Evolutionary conservation across 2,797 vertebrate genomes (phyloP).

Genomic region (Tokudaia tokunoshimensis): DNA sequence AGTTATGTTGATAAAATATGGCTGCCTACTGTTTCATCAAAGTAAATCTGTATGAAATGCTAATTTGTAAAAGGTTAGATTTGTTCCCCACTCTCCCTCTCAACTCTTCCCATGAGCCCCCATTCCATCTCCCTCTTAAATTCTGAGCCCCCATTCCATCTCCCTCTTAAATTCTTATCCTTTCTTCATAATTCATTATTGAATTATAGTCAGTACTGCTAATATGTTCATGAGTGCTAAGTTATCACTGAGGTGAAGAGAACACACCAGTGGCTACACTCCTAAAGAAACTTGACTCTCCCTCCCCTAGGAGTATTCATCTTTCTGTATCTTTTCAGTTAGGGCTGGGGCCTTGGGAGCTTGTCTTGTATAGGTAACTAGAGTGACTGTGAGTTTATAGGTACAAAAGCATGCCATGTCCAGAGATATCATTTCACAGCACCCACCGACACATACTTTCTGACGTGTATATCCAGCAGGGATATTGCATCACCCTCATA

Average conservation of each 20-base stretch:
- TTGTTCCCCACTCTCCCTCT: too few relatives aligned
- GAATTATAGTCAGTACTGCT: background rate
- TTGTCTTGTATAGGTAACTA: background rate
- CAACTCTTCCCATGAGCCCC: background rate
- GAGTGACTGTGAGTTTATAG: background rate
- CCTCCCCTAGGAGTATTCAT: background rate
- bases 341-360: background rate
- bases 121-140: background rate
- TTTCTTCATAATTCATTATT: background rate
- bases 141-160: background rate
- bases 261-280: background rate
- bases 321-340: background rate
- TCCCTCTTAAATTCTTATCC: background rate
- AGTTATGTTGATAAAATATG: background rate
- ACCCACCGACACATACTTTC: too few relatives aligned
- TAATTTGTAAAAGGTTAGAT: background rate
- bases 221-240: background rate
- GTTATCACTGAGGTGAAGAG: accelerated
- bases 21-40: background rate
- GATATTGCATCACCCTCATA: accelerated
- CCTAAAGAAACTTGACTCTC: background rate
- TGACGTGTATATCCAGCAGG: background rate
- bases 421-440: background rate
- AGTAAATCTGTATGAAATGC: background rate
- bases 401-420: background rate